Evolutionary conservation across 2,888 invertebrate genomes (phyloP).

Genomic region (Parochlus steinenii): DNA sequence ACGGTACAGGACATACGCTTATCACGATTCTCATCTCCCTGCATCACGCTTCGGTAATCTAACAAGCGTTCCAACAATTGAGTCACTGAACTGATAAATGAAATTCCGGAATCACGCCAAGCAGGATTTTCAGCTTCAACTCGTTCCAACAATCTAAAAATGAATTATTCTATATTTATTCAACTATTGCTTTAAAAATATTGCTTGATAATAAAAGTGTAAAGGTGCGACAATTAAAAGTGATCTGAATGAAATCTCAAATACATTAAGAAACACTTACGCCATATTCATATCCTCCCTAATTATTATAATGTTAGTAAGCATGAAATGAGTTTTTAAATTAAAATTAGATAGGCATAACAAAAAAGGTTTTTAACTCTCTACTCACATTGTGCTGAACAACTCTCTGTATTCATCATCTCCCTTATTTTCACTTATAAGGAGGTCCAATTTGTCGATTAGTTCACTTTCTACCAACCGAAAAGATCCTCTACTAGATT

Average conservation of each 20-base stretch:
- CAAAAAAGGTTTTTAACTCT: slow-evolving; percentile 10
- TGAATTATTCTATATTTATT: slow-evolving; percentile 14
- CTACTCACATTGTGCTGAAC: slow-evolving; percentile 89
- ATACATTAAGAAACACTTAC: too few relatives aligned
- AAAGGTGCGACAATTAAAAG: slow-evolving; percentile 2
- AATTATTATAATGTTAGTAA: slow-evolving; percentile 5
- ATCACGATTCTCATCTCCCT: slow-evolving; percentile 87
- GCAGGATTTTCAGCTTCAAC: slow-evolving; percentile 70
- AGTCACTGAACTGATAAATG: slow-evolving; percentile 85
- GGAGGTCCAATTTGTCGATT: slow-evolving; percentile 82
- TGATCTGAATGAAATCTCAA: slow-evolving; percentile 6
- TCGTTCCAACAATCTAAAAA: slow-evolving; percentile 57
- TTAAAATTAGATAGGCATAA: slow-evolving; percentile 8
- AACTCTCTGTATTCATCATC: slow-evolving; percentile 83
- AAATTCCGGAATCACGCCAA: slow-evolving; percentile 83
- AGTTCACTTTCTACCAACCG: slow-evolving; percentile 83
- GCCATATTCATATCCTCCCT: too few relatives aligned
- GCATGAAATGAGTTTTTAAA: not conserved
- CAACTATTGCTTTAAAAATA: not conserved
- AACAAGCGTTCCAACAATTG: slow-evolving; percentile 70
- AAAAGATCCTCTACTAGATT: slow-evolving; percentile 64
- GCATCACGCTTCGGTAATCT: slow-evolving; percentile 89
- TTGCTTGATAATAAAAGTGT: slow-evolving; percentile 1
- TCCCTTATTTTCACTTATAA: slow-evolving; percentile 85
- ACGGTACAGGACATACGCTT: slow-evolving; percentile 95